Percentiles rank a stretch among this genome's conserved stretches.
phyloP scores from a whole-genome alignment of 1,140 invertebrate genomes.

The Atta texana region DNA sequence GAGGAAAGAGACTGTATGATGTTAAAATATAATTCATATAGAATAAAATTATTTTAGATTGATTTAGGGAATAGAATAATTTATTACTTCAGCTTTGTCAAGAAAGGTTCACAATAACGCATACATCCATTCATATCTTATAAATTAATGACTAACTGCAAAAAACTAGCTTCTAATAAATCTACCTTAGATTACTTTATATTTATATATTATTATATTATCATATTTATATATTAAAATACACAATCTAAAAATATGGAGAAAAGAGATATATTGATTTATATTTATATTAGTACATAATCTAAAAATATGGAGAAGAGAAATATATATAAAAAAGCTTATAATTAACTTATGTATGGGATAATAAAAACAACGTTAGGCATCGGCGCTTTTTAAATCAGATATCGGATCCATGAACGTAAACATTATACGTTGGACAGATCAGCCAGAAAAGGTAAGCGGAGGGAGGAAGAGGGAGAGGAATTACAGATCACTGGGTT shows the following conservation, averaged over 20 bases:
- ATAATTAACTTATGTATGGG: background rate
- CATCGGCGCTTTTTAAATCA: background rate
- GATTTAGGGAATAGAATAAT: background rate
- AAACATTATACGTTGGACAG: constrained; percentile 26
- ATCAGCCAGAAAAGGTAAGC: background rate
- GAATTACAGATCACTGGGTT: constrained; percentile 64
- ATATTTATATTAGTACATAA: background rate
- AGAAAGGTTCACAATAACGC: too few relatives aligned
- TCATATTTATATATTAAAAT: too few relatives aligned
- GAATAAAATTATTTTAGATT: background rate
- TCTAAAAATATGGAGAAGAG: background rate
- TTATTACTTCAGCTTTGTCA: too few relatives aligned
- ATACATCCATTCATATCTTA: too few relatives aligned
- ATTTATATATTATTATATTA: too few relatives aligned
- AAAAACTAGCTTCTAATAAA: too few relatives aligned
- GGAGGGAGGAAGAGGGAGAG: constrained; percentile 6
- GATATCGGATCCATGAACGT: background rate
- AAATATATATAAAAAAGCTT: constrained; percentile 1
- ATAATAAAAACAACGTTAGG: background rate
- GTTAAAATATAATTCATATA: too few relatives aligned
- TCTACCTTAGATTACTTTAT: too few relatives aligned
- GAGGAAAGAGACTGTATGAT: too few relatives aligned
- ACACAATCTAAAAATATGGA: too few relatives aligned
- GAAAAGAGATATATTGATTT: too few relatives aligned
- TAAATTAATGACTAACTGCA: too few relatives aligned